A percentile compares a stretch with the other conserved stretches of the same genome.
Conservation (phyloP, 92 coral and sea anemone genomes). For the Porites cylindrica region DNA sequence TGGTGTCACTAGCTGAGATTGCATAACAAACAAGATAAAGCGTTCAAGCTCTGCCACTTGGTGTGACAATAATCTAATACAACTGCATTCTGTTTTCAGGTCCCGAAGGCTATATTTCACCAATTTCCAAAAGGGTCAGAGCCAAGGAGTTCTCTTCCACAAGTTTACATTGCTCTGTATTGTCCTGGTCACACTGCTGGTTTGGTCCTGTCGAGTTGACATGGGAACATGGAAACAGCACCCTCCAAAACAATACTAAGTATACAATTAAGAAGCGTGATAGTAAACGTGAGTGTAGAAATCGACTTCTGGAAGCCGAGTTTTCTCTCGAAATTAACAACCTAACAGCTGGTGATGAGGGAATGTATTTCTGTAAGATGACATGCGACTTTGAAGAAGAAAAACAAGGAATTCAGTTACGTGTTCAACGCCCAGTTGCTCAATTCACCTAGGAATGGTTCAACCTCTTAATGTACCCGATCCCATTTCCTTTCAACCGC, state of each 20-base stretch:
- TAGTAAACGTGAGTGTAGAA: not conserved
- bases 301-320: not conserved
- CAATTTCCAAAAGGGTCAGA: not conserved
- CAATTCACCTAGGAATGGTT: not conserved
- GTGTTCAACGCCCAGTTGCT: not conserved
- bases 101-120: not conserved
- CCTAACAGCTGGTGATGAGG: not conserved
- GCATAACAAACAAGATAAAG: no score
- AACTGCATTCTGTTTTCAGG: not conserved
- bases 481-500: no score
- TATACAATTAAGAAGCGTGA: not conserved
- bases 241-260: conserved; percentile 4
- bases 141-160: conserved; percentile 8
- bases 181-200: not conserved
- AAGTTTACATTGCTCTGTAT: not conserved
- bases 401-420: not conserved
- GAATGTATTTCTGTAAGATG: conserved; percentile 5
- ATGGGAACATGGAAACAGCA: not conserved
- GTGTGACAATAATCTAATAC: not conserved
- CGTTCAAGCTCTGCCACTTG: no score
- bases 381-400: not conserved
- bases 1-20: no score
- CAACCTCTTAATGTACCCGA: no score
- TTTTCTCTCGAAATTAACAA: not conserved
- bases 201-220: not conserved